Conservation (phyloP, 1,140 invertebrate species). For the Rhagoletis pomonella region DNA sequence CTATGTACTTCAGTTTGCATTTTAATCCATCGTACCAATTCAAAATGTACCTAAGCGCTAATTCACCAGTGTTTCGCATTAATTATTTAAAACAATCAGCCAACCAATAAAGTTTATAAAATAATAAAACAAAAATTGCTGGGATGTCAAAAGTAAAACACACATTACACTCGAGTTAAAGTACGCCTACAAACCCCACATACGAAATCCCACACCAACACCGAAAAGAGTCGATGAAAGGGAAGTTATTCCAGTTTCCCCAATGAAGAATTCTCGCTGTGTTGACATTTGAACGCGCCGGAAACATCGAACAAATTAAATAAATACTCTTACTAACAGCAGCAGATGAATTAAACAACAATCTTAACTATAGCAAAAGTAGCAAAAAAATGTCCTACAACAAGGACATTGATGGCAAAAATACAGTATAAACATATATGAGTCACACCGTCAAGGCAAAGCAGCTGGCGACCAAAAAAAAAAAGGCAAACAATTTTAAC, state of each 20-base stretch:
- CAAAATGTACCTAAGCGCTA: neutral
- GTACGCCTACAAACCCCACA: neutral
- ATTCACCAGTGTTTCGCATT: slow-evolving; percentile 35
- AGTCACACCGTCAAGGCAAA: slow-evolving; percentile 31
- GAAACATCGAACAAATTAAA: slow-evolving; percentile 45
- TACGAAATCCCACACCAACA: neutral
- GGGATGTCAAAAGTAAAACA: neutral
- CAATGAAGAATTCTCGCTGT: neutral
- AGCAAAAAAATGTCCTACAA: neutral
- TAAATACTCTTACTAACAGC: neutral
- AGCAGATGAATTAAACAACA: neutral
- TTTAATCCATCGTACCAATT: no score
- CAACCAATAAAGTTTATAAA: neutral
- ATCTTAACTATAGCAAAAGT: neutral
- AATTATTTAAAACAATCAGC: slow-evolving; percentile 24
- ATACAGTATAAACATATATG: no score
- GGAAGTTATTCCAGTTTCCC: slow-evolving; percentile 10
- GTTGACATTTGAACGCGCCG: slow-evolving; percentile 13
- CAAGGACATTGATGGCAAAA: slow-evolving; percentile 18
- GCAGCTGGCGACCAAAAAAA: slow-evolving; percentile 2
- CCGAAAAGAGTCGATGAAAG: neutral
- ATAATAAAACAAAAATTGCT: slow-evolving; percentile 17
- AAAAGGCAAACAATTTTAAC: neutral
- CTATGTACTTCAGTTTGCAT: no score
- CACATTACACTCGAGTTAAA: neutral